Percentiles rank a stretch among this genome's conserved stretches.
Conservation (phyloP, 2,888 invertebrate species). For the Polydrusus tereticollis region DNA sequence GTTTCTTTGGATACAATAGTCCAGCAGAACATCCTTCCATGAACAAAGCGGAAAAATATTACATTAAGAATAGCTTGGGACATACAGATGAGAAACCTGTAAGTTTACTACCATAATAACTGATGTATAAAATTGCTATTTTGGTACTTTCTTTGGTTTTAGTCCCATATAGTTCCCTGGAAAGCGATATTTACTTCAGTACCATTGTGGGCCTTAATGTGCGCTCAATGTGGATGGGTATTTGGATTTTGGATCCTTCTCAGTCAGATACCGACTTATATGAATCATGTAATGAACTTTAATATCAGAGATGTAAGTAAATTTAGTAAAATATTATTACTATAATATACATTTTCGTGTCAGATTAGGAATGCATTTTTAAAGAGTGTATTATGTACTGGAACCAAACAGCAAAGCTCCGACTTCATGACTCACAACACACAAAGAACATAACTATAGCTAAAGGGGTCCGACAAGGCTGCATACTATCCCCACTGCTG, state of each 20-base stretch:
- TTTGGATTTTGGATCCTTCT: constrained; percentile 89
- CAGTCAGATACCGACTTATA: constrained; percentile 85
- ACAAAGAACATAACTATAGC: no score
- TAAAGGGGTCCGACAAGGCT: no score
- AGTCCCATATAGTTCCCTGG: constrained; percentile 76
- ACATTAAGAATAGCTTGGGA: constrained; percentile 70
- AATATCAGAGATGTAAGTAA: constrained; percentile 76
- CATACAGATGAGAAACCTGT: constrained; percentile 73
- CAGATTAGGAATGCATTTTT: no score
- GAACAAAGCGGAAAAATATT: constrained; percentile 73
- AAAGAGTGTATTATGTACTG: no score
- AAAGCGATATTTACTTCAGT: constrained; percentile 77
- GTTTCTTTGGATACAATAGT: constrained; percentile 71
- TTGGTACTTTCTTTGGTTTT: constrained; percentile 53
- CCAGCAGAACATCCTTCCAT: constrained; percentile 75
- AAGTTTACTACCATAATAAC: constrained; percentile 67
- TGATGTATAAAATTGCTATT: background rate
- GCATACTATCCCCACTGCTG: no score
- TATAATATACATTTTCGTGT: no score
- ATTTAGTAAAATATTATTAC: background rate
- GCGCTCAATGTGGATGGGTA: constrained; percentile 80
- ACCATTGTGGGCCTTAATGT: constrained; percentile 80
- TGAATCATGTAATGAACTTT: constrained; percentile 79
- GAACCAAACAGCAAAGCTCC: no score
- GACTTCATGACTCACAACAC: no score